Evolutionary conservation across 2,113 vertebrate species (phyloP), one percentile per base, ranked within the genome.

Genomic region (Brachyhypopomus gauderio): DNA sequence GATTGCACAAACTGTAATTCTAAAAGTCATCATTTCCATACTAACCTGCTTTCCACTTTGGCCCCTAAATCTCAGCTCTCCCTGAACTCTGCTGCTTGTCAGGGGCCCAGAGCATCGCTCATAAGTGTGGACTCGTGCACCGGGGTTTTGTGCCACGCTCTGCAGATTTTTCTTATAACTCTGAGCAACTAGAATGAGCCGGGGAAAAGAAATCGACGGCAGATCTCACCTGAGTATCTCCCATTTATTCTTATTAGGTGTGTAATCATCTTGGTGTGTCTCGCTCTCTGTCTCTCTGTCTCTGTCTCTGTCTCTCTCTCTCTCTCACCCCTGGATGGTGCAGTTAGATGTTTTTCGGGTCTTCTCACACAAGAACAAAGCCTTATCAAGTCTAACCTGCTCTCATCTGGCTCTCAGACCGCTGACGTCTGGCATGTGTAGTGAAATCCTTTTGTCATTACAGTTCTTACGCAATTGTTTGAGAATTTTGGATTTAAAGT

Each of bases 11-110:
- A 84, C 63, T 62, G 71, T 86, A 79, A 84, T 84, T 88, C 74
- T 60, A 80, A 86, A 87, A 78, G 75, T 82, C 70, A 64, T 74
- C 14, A 85, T 87, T 85, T 87, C 82, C 86, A 87, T 87, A 86
- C 62, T 81, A 84, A 84, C 82, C 69, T 56, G 78, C 72, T 85
- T 79, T 74, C 72, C 58, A 58, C 74, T 38, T 52, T 38, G 64
- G 70, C 74, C 67, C 82, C 75, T 87, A 80, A 85, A 80, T 79
- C 83, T 85, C 66, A 55, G 9, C 55, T 79, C 52, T 62, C 25
- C 75, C 34, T 70, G 52, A 79, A 79, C 52, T 55, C 34, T 1
- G 60, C 71, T 34, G 73, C 19, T 41, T 36, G 60, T 69, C 48
- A 56, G 67, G n/a, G 62, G 73, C 73, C 23, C 45, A 5, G 38